Conservation (phyloP, 1,140 invertebrate genomes). For the Drosophila teissieri region DNA sequence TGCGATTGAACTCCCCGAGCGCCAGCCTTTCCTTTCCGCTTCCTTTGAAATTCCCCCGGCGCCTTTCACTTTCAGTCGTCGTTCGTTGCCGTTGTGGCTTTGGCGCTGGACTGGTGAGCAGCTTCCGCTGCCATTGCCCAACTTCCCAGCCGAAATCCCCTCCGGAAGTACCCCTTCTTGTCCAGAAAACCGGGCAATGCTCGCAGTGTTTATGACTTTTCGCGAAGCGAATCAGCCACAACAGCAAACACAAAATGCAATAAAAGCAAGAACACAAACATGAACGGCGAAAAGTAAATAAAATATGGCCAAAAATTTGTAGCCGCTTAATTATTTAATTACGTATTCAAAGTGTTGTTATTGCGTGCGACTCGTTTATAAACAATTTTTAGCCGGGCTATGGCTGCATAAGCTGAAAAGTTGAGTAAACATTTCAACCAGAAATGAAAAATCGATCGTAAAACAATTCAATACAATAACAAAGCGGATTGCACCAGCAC, state of each 20-base stretch:
- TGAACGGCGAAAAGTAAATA: constrained; percentile 38
- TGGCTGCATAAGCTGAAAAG: constrained; percentile 32
- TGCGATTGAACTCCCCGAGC: constrained; percentile 36
- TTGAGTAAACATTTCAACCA: constrained; percentile 47
- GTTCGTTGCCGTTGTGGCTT: constrained; percentile 34
- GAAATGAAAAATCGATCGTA: constrained; percentile 26
- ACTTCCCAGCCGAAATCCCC: constrained; percentile 6
- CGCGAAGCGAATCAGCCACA: constrained; percentile 38
- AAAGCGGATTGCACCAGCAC: constrained; percentile 39
- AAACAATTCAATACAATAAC: constrained; percentile 46
- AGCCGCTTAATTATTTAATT: constrained; percentile 65
- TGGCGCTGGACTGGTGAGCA: constrained; percentile 17
- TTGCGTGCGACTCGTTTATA: constrained; percentile 50
- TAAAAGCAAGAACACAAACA: constrained; percentile 32
- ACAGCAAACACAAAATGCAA: constrained; percentile 59
- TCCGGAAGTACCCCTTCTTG: not conserved
- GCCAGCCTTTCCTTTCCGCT: constrained; percentile 35
- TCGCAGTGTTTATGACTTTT: constrained; percentile 52
- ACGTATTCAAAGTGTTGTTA: constrained; percentile 57
- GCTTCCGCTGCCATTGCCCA: constrained; percentile 58
- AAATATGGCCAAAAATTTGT: constrained; percentile 47
- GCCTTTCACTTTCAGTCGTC: constrained; percentile 72
- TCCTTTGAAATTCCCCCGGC: constrained; percentile 57
- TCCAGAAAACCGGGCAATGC: constrained; percentile 37
- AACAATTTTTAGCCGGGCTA: constrained; percentile 53